Evolutionary conservation across 2,888 invertebrate genomes (phyloP), one percentile per base, ranked within the genome.

Genomic region (Leptopilina syphax): DNA sequence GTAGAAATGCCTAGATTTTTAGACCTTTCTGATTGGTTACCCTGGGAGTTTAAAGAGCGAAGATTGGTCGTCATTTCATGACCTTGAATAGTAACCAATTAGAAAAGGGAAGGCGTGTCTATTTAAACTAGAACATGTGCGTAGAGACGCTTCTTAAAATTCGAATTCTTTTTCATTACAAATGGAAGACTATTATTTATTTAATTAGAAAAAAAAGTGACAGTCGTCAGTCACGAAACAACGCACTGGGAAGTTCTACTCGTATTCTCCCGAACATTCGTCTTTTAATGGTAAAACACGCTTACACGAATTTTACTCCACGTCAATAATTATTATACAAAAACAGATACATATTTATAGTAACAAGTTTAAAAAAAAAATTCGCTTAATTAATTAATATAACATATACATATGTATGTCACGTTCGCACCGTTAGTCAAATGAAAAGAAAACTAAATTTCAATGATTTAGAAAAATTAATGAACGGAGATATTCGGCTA

Each of bases 281-380:
- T 50, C 50, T 50, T 50, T 73, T 73, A 44, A 57, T 57, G 9
- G 73, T 73, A 34, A 34, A 41, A 73, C 41, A 54, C 73, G 6
- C 57, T n/a, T 54, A 67, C 47, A 50, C 50, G 50, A 27, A 13
- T 12, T 57, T 73, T 57, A 73, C 9, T 57, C 73, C 57, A 81
- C 80, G 85, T 83, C 83, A 83, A 86, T 85, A 10, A 86, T 85
- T 89, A 90, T 88, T 87, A 87, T 91, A 90, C 90, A 90, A 87
- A 50, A 90, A 88, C 88, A 88, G 85, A 87, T 89, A 88, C 86
- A 89, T 89, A 89, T 88, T 88, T 87, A 89, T 87, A 88, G 86
- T 89, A 91, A 90, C 90, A 90, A 90, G 87, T 86, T 88, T 89
- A 18, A 18, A 34, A 34, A 34, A 44, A 87, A 88, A 88, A 89